These are phyloP conservation scores for Nothoprocta perdicaria DNA, from an alignment of 2,113 vertebrate genomes.

Conservation along the genomic window DNA sequence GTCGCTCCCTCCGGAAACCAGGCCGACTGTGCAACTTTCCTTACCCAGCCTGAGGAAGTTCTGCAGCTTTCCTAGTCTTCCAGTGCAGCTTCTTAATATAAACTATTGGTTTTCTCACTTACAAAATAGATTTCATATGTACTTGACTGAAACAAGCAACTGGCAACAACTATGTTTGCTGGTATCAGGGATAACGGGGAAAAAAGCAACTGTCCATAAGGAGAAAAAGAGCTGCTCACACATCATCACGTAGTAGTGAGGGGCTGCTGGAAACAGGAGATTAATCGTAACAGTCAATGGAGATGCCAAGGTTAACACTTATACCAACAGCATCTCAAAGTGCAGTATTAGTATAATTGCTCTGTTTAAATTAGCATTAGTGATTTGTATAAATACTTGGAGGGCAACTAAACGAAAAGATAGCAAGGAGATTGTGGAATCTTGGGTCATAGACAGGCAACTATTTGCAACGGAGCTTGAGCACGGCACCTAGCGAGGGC, in stretches of 20 bases:
- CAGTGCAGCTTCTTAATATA: fast-evolving
- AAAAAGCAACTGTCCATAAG: neutral
- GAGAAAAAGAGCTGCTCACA: fast-evolving
- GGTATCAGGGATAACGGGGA: fast-evolving
- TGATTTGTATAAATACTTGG: neutral
- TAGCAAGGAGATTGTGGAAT: neutral
- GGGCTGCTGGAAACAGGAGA: neutral
- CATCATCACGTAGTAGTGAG: neutral
- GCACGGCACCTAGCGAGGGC: fast-evolving
- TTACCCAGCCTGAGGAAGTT: neutral
- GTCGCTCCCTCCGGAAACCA: neutral
- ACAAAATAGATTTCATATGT: neutral
- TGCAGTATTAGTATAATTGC: neutral
- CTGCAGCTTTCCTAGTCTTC: neutral
- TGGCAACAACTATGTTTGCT: neutral
- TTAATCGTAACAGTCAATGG: neutral
- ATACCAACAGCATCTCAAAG: neutral
- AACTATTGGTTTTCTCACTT: neutral
- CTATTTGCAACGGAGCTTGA: neutral
- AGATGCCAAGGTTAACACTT: neutral
- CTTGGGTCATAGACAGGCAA: too few species aligned
- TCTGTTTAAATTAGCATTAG: too few species aligned
- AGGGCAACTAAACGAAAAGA: neutral
- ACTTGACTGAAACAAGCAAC: neutral
- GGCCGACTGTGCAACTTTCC: neutral